Evolutionary conservation across 2,888 invertebrate genomes (phyloP).

Genomic region (Troilus luridus): DNA sequence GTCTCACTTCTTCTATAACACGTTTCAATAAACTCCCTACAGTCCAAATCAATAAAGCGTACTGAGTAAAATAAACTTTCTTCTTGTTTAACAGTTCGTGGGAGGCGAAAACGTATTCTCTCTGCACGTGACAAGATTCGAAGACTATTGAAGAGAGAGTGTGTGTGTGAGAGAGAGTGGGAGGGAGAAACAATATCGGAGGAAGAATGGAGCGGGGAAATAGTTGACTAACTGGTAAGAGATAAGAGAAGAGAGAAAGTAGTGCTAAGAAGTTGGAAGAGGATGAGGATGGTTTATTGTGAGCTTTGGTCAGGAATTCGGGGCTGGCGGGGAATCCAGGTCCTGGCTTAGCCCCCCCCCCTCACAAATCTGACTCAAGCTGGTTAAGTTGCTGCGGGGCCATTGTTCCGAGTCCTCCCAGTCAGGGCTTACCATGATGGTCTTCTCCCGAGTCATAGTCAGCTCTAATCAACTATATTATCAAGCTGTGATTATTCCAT

Average conservation of each 20-base stretch:
- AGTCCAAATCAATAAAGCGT: not conserved
- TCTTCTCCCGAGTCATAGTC: too few relatives aligned
- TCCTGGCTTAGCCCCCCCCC: not conserved
- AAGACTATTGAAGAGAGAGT: not conserved
- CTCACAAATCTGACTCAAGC: slow-evolving; percentile 31
- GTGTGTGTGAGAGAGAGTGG: not conserved
- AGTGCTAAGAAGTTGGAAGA: not conserved
- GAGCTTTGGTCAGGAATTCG: not conserved
- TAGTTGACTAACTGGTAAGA: not conserved
- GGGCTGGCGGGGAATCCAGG: not conserved
- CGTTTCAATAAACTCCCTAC: not conserved
- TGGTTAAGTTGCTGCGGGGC: not conserved
- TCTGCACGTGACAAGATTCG: not conserved
- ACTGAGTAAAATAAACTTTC: slow-evolving; percentile 8
- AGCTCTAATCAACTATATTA: too few relatives aligned
- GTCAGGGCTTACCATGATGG: not conserved
- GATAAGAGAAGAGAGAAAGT: not conserved
- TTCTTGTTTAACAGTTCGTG: not conserved
- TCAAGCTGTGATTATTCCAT: too few relatives aligned
- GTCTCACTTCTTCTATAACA: not conserved
- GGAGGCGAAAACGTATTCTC: not conserved
- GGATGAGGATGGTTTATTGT: slow-evolving; percentile 28
- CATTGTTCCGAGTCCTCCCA: not conserved
- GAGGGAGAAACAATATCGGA: not conserved
- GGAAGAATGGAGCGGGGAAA: not conserved